Conservation (phyloP, 2,113 vertebrate genomes). For the Bucco capensis region DNA sequence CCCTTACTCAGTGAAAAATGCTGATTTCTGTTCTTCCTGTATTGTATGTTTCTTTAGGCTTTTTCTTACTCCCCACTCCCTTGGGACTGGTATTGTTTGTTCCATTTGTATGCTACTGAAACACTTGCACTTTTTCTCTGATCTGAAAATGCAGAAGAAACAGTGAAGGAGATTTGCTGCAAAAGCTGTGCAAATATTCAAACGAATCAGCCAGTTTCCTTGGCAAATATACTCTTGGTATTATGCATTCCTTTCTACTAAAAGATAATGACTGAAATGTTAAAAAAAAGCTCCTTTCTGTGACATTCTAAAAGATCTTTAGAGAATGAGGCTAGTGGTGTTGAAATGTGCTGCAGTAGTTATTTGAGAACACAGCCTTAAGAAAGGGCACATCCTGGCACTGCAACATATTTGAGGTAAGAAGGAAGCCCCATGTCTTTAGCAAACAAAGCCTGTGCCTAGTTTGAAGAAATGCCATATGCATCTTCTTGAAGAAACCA, state of each 20-base stretch:
- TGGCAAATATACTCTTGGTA: slow-evolving; percentile 27
- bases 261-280: neutral
- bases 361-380: neutral
- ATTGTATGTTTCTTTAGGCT: neutral
- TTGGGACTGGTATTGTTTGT: neutral
- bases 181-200: slow-evolving; percentile 50
- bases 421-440: neutral
- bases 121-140: neutral
- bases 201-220: slow-evolving; percentile 11
- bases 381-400: slow-evolving; percentile 9
- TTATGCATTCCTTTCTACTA: neutral
- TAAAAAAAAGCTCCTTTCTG: neutral
- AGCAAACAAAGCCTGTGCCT: slow-evolving; percentile 22
- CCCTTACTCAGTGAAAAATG: slow-evolving; percentile 17
- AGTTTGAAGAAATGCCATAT: slow-evolving; percentile 28
- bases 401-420: neutral
- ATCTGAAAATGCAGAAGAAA: slow-evolving; percentile 31
- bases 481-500: neutral
- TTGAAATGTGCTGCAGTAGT: neutral
- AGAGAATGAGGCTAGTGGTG: neutral
- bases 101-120: slow-evolving; percentile 20
- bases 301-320: neutral
- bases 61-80: neutral
- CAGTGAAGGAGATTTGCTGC: slow-evolving; percentile 12
- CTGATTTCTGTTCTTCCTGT: neutral